These are phyloP conservation scores for Agrilus planipennis DNA, from an alignment of 1,140 invertebrate species.

Conservation along the genomic window DNA sequence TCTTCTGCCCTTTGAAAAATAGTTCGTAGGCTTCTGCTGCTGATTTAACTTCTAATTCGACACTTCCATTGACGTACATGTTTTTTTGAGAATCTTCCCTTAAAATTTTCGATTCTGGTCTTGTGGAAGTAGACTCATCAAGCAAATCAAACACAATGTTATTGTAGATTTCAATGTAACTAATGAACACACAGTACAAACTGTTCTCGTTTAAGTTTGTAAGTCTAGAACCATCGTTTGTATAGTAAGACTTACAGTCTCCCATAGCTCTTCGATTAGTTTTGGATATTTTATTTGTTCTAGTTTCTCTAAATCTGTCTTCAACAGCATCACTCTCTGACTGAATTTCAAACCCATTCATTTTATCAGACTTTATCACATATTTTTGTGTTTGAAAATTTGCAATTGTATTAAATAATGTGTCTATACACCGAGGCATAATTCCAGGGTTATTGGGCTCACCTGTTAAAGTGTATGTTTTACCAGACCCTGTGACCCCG, in stretches of 20 bases:
- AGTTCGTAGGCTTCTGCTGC: constrained; percentile 83
- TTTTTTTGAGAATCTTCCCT: constrained; percentile 68
- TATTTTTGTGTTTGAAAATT: constrained; percentile 67
- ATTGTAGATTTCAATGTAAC: constrained; percentile 97
- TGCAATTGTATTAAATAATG: constrained; percentile 82
- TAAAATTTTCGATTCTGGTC: constrained; percentile 51
- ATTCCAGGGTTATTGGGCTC: constrained; percentile 68
- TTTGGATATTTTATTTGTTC: constrained; percentile 8
- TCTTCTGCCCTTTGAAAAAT: constrained; percentile 67
- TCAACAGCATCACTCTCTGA: constrained; percentile 75
- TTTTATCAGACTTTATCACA: constrained; percentile 83
- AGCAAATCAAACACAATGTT: constrained; percentile 96
- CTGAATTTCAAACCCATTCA: constrained; percentile 90
- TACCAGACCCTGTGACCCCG: constrained; percentile 91
- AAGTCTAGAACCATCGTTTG: constrained; percentile 34
- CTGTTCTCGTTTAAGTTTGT: constrained; percentile 65
- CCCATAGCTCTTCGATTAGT: constrained; percentile 5
- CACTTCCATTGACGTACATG: constrained; percentile 84
- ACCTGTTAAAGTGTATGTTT: constrained; percentile 92
- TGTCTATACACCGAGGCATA: constrained; percentile 78
- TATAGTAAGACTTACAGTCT: constrained; percentile 18
- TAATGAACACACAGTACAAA: constrained; percentile 84
- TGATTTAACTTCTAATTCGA: constrained; percentile 82
- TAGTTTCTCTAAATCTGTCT: constrained; percentile 46
- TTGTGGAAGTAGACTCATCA: constrained; percentile 47